Evolutionary conservation across 1,140 invertebrate species (phyloP), one percentile per base, ranked within the genome.

Genomic region (Drosophila neocordata): DNA sequence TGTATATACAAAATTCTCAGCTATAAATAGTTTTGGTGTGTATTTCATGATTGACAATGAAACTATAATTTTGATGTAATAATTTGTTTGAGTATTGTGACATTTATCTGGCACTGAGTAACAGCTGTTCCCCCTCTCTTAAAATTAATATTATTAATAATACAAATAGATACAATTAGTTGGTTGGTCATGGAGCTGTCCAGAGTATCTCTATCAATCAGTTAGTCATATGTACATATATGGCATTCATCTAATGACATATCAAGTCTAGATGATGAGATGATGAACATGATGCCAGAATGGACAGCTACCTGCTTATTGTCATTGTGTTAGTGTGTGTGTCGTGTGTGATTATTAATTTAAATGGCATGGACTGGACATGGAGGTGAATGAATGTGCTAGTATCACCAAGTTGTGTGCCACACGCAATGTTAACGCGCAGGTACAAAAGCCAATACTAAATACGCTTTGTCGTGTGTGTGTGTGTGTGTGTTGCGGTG

Each of bases 281-380:
- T 11, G 7, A 20, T 48, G 15, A 48, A 9, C 24, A 31, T 63
- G 70, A 34, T 56, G 44, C 61, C 58, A 55, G 57, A 60, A 78
- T 52, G 44, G 67, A 62, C 68, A 64, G 20, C 13, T 18, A 51
- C 44, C 38, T 18, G 27, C 12, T 8, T 51, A n/a, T 38, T 56
- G 63, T 35, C 66, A 68, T 58, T 56, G 72, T 57, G 55, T 62
- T 8, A 8, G 11, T 44, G 38, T 44, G 38, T 44, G 38, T 44
- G 15, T 18, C 41, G 63, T 62, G 48, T 31, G 81, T 60, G 70
- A 87, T 81, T 85, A 85, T 87, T 85, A 87, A 85, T 85, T 85
- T 85, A 85, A 87, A 84, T 84, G 71, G 63, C 69, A 72, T 63
- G 41, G 27, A 20, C 18, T 20, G 55, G 51, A 74, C 63, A 60